phyloP scores from a whole-genome alignment of 2,888 invertebrate genomes.

The Candidula unifasciata region DNA sequence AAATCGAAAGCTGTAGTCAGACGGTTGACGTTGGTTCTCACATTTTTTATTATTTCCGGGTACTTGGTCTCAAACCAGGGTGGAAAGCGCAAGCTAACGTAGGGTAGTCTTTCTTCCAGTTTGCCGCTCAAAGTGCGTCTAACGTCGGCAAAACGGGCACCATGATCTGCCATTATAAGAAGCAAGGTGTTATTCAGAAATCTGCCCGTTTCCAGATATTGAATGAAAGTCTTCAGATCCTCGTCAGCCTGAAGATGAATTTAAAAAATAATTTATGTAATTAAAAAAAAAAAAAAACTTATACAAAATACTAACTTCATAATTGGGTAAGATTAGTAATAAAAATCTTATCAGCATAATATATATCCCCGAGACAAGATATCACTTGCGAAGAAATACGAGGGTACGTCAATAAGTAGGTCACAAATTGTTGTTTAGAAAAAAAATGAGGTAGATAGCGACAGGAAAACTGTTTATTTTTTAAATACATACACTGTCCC shows the following conservation, averaged over 20 bases:
- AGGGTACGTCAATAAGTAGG: too few species aligned
- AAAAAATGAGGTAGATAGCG: too few species aligned
- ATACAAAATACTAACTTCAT: too few species aligned
- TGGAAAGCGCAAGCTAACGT: slow-evolving; percentile 89
- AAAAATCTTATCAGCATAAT: too few species aligned
- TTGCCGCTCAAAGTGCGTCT: slow-evolving; percentile 93
- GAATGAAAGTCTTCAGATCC: slow-evolving; percentile 82
- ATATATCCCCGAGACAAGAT: too few species aligned
- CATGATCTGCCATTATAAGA: slow-evolving; percentile 95
- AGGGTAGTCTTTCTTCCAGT: slow-evolving; percentile 92
- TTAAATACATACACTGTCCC: too few species aligned
- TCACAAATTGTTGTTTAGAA: too few species aligned
- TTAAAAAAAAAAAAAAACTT: too few species aligned
- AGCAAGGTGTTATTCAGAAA: slow-evolving; percentile 88
- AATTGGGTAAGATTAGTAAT: too few species aligned
- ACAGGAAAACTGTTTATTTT: too few species aligned
- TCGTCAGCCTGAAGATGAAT: slow-evolving; percentile 85
- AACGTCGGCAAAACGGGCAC: slow-evolving; percentile 86
- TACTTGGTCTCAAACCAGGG: slow-evolving; percentile 83
- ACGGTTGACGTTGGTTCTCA: slow-evolving; percentile 82
- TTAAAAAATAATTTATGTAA: too few species aligned
- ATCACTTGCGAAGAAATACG: too few species aligned
- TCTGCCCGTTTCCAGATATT: slow-evolving; percentile 81
- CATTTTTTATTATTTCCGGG: slow-evolving; percentile 82
- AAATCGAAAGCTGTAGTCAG: slow-evolving; percentile 93